Percentiles rank a stretch among this genome's conserved stretches.
phyloP scores from a whole-genome alignment of 2,888 invertebrate genomes.

The Drosophila yooni region DNA sequence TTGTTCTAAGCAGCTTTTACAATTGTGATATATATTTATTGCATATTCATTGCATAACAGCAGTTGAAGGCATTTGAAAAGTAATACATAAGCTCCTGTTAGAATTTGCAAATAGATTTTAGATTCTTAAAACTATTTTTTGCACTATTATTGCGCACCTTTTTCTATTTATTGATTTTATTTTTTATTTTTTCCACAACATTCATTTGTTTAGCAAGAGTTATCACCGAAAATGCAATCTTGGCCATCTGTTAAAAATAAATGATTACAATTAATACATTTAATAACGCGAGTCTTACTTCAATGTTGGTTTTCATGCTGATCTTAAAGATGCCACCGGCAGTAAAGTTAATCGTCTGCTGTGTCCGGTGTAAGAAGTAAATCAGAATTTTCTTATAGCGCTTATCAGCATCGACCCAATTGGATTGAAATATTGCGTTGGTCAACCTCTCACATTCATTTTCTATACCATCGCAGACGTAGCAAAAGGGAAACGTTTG shows the following conservation, averaged over 20 bases:
- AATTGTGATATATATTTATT: background rate
- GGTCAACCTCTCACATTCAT: constrained; percentile 32
- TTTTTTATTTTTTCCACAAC: constrained; percentile 38
- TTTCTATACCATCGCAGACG: constrained; percentile 43
- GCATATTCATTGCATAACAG: background rate
- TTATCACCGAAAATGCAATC: constrained; percentile 59
- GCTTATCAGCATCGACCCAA: constrained; percentile 43
- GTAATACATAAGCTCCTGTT: background rate
- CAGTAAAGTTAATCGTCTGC: constrained; percentile 39
- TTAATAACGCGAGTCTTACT: constrained; percentile 14
- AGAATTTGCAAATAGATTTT: background rate
- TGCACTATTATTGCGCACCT: background rate
- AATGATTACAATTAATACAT: background rate
- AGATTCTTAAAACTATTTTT: background rate
- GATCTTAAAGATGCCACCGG: constrained; percentile 49
- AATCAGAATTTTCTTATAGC: constrained; percentile 41
- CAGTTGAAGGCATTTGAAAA: background rate
- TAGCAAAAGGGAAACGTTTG: constrained; percentile 60
- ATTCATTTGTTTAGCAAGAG: constrained; percentile 53
- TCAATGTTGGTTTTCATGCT: constrained; percentile 48
- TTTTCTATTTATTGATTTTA: background rate
- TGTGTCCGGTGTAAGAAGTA: constrained; percentile 44
- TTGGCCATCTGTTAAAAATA: constrained; percentile 47
- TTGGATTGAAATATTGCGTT: constrained; percentile 52
- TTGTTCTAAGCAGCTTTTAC: background rate